Percentiles rank a stretch among this genome's conserved stretches.
Conservation (phyloP, 1,140 invertebrate species). For the Eulimnadia texana region DNA sequence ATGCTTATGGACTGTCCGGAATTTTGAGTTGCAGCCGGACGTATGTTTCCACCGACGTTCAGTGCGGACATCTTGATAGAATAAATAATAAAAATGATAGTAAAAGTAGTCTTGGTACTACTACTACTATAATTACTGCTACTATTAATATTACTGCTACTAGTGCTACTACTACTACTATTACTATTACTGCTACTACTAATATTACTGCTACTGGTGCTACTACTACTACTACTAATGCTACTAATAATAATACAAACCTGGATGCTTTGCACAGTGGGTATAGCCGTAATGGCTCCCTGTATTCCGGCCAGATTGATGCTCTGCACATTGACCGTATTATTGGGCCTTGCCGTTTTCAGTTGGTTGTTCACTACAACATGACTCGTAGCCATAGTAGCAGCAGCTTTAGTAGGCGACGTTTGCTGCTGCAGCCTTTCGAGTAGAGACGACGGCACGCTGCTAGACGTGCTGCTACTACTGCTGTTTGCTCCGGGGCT, state of each 20-base stretch:
- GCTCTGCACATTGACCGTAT: constrained; percentile 43
- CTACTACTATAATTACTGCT: too few species aligned
- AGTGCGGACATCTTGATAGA: neutral
- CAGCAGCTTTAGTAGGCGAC: constrained; percentile 16
- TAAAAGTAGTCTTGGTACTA: too few species aligned
- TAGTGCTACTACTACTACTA: too few species aligned
- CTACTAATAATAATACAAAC: constrained; percentile 26
- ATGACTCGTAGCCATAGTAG: constrained; percentile 20
- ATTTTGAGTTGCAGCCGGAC: neutral
- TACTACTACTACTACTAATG: too few species aligned
- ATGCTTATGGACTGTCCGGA: constrained; percentile 12
- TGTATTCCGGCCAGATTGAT: constrained; percentile 60
- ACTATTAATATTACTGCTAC: too few species aligned
- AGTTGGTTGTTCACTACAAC: constrained; percentile 22
- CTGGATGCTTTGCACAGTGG: constrained; percentile 61
- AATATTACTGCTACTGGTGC: too few species aligned
- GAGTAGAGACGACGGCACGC: constrained; percentile 28
- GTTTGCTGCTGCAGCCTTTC: constrained; percentile 34
- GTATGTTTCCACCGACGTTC: neutral
- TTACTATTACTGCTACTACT: too few species aligned
- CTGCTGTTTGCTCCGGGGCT: constrained; percentile 37
- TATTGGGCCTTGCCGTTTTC: constrained; percentile 29
- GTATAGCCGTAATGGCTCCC: constrained; percentile 43
- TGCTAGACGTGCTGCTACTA: constrained; percentile 28
- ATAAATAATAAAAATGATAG: neutral